These are phyloP conservation scores for Syritta pipiens DNA, from an alignment of 2,888 invertebrate species.

Conservation along the genomic window DNA sequence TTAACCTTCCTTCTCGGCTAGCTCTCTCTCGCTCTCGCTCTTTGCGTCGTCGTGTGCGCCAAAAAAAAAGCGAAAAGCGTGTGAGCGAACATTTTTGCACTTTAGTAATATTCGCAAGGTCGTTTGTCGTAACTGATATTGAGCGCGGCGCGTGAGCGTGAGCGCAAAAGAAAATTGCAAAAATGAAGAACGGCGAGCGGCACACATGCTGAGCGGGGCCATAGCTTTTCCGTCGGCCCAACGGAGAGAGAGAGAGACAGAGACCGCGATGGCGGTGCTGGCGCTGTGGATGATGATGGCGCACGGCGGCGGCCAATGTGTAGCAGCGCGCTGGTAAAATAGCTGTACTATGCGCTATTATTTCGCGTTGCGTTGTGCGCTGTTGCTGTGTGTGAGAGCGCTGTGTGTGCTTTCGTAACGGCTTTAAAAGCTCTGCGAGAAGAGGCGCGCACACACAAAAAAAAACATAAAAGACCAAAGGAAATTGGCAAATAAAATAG, in stretches of 20 bases:
- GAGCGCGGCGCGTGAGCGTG: constrained; percentile 56
- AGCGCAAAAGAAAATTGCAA: constrained; percentile 55
- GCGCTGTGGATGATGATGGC: constrained; percentile 45
- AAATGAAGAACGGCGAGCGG: constrained; percentile 35
- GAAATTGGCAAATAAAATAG: constrained; percentile 58
- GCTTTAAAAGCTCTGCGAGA: constrained; percentile 59
- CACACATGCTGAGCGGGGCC: neutral
- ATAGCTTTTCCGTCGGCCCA: constrained; percentile 21
- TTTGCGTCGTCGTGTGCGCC: constrained; percentile 34
- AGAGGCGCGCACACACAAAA: constrained; percentile 4
- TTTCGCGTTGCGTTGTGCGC: constrained; percentile 26
- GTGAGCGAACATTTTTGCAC: constrained; percentile 68
- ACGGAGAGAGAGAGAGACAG: no score
- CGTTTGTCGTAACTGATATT: constrained; percentile 69
- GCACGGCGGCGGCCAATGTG: constrained; percentile 23
- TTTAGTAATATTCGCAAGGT: constrained; percentile 69
- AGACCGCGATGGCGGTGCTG: no score
- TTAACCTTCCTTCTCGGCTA: constrained; percentile 51
- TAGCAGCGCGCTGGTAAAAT: constrained; percentile 32
- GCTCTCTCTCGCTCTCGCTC: constrained; percentile 2
- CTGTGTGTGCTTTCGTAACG: constrained; percentile 65
- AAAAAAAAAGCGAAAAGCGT: constrained; percentile 62
- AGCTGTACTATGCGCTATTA: constrained; percentile 54
- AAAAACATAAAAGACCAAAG: constrained; percentile 26
- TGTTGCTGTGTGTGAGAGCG: constrained; percentile 41